A percentile compares a stretch with the other conserved stretches of the same genome.
These are phyloP conservation scores for Nephrotoma guestfalica DNA, from an alignment of 2,888 invertebrate genomes.

Conservation along the genomic window DNA sequence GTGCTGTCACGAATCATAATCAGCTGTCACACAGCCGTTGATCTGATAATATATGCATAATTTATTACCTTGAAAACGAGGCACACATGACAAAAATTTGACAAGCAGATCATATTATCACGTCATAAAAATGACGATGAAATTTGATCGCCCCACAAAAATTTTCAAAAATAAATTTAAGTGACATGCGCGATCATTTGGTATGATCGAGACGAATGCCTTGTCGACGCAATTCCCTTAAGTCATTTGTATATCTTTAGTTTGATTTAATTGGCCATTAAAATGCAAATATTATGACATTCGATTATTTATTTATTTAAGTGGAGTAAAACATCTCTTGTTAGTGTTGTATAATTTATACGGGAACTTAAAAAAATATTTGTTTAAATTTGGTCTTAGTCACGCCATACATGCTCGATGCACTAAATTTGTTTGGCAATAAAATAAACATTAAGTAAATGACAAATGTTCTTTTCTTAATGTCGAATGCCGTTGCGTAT, in stretches of 20 bases:
- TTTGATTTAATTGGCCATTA: not conserved
- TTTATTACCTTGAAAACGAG: not conserved
- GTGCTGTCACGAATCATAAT: not conserved
- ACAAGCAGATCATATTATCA: not conserved
- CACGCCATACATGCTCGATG: not conserved
- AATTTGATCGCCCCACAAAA: not conserved
- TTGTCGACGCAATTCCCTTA: not conserved
- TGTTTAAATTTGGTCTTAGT: not conserved
- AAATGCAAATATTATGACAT: not conserved
- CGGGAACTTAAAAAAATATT: not conserved
- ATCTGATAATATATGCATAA: not conserved
- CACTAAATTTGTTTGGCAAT: not conserved
- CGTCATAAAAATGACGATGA: not conserved
- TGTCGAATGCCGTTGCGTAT: not conserved
- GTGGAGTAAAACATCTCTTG: not conserved
- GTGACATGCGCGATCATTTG: not conserved
- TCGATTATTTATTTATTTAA: not conserved
- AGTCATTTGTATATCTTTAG: not conserved
- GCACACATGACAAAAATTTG: not conserved
- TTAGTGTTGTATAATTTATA: not conserved
- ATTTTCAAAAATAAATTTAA: not conserved
- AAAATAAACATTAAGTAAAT: not conserved
- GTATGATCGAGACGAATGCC: too few species aligned
- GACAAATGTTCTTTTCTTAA: not conserved
- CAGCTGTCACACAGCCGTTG: not conserved